Conservation (phyloP, 2,113 vertebrate species). For the Plestiodon gilberti region DNA sequence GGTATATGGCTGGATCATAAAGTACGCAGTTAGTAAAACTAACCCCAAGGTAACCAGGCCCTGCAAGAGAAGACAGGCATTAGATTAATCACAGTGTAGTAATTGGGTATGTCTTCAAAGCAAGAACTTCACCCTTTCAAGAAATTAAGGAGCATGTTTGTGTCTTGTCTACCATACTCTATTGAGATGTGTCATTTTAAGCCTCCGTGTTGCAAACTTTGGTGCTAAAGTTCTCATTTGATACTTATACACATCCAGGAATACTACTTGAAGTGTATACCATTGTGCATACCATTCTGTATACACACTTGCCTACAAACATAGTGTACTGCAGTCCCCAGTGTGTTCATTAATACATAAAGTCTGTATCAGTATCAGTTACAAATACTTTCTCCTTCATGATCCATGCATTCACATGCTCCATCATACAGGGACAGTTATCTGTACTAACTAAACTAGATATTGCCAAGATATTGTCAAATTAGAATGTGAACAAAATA, state of each 20-base stretch:
- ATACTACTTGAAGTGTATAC: too few relatives aligned
- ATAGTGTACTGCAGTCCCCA: too few relatives aligned
- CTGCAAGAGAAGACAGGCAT: constrained; percentile 69
- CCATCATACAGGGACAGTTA: neutral
- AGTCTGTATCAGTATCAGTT: neutral
- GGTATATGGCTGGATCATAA: constrained; percentile 86
- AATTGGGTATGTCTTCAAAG: neutral
- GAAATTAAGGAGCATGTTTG: neutral
- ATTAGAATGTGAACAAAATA: neutral
- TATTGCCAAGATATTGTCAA: neutral
- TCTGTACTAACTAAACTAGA: neutral
- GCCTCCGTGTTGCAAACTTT: neutral
- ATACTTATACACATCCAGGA: neutral
- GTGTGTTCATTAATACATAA: neutral
- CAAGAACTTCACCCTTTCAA: constrained; percentile 4
- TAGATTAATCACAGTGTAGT: constrained; percentile 4
- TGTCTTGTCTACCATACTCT: rapidly evolving
- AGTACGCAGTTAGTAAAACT: constrained; percentile 83
- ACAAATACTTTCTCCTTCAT: neutral
- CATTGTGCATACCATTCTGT: too few relatives aligned
- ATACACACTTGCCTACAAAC: too few relatives aligned
- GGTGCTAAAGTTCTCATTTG: neutral
- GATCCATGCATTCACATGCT: neutral
- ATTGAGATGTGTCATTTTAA: neutral
- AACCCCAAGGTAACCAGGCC: constrained; percentile 83